Evolutionary conservation across 2,113 vertebrate genomes (phyloP).

Genomic region (Suncus etruscus): DNA sequence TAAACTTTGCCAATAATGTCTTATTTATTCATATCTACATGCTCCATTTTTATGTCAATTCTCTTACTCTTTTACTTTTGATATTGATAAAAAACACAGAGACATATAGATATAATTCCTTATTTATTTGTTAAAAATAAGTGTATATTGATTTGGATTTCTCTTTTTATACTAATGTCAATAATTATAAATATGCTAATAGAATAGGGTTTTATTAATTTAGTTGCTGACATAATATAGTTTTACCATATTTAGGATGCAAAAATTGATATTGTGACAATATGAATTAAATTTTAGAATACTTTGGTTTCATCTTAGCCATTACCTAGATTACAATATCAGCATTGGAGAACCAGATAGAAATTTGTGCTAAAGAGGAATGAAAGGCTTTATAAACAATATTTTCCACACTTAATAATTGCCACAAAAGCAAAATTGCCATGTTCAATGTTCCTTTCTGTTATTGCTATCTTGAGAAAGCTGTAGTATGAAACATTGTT

Average conservation of each 20-base stretch:
- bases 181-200: neutral
- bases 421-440: slow-evolving; percentile 44
- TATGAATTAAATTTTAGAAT: slow-evolving; percentile 11
- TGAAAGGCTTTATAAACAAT: neutral
- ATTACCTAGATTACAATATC: slow-evolving; percentile 16
- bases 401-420: slow-evolving; percentile 65
- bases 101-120: neutral
- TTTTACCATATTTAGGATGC: neutral
- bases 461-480: slow-evolving; percentile 50
- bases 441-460: slow-evolving; percentile 67
- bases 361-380: slow-evolving; percentile 46
- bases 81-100: neutral
- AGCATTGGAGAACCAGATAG: slow-evolving; percentile 18
- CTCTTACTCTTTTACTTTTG: neutral
- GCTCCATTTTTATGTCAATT: no score
- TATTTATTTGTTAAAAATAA: neutral
- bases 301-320: neutral
- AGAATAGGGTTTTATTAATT: neutral
- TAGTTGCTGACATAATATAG: neutral
- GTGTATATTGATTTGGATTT: neutral
- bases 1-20: neutral
- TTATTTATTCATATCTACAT: neutral
- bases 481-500: slow-evolving; percentile 20
- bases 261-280: neutral
- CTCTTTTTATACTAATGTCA: neutral